A percentile compares a stretch with the other conserved stretches of the same genome.
Evolutionary conservation across 2,113 vertebrate species (phyloP).

Genomic region (Paraplagusia blochii): DNA sequence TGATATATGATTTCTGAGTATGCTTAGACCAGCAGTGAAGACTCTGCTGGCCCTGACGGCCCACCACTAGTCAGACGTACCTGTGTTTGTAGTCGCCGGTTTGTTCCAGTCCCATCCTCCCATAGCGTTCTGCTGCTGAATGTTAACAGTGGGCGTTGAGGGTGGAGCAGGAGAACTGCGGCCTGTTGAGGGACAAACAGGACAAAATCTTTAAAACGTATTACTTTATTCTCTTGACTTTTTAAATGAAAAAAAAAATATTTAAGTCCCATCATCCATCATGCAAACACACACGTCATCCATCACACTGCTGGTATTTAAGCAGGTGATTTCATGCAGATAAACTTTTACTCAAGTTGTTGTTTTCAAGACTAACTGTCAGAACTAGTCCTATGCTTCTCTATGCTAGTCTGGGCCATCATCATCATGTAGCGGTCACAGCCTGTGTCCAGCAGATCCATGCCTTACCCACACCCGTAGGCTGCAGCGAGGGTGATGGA

Average conservation of each 20-base stretch:
- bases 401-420: too few relatives aligned
- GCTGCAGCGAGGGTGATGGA: slow-evolving; percentile 87
- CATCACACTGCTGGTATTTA: slow-evolving; percentile 11
- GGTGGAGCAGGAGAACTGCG: slow-evolving; percentile 79
- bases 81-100: slow-evolving; percentile 68
- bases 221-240: too few relatives aligned
- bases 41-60: too few relatives aligned
- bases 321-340: background rate
- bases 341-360: too few relatives aligned
- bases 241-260: too few relatives aligned
- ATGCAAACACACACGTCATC: slow-evolving; percentile 18
- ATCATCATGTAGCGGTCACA: slow-evolving; percentile 6
- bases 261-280: slow-evolving; percentile 11
- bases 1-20: too few relatives aligned
- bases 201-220: too few relatives aligned
- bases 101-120: slow-evolving; percentile 93
- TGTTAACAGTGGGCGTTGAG: slow-evolving; percentile 85
- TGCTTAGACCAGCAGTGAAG: too few relatives aligned
- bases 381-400: too few relatives aligned
- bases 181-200: slow-evolving; percentile 55
- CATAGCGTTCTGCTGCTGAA: slow-evolving; percentile 89
- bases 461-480: slow-evolving; percentile 80
- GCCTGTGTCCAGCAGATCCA: slow-evolving; percentile 23
- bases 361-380: too few relatives aligned
- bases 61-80: slow-evolving; percentile 22